Base-by-base conservation (phyloP, 2,888 invertebrate genomes). In the Ichneumoninae sp. region DNA sequence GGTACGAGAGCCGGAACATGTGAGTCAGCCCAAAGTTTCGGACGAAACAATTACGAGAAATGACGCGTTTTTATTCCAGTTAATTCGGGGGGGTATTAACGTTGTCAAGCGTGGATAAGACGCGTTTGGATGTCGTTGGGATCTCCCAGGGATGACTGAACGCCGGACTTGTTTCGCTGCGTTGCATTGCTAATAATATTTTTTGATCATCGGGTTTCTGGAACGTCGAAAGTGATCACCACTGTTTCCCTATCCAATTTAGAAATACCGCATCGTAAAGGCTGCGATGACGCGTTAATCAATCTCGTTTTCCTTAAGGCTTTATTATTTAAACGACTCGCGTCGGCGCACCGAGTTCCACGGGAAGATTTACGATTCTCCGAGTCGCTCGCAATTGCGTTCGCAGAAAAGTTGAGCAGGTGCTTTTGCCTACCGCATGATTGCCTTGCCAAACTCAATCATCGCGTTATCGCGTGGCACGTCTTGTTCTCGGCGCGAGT, bases 401-500 rank as follows among this genome's bases (percentile, higher is more conserved):
- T 57, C 57, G 13, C 22, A 26, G 57, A 57, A 57, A 57, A 57
- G 26, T 22, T 26, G 22, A 57, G 22, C 57, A 57, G 57, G 57
- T 57, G 57, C 57, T 26, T 10, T 40, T 40, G 22, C 10, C 57
- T 57, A 57, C 57, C 57, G 4, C 13, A 8, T 57, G 57, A 57
- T 57, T 57, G 57, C 57, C 26, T 57, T 26, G 57, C 57, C 57
- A 57, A n/a, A 52, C 57, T 57, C 57, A 57, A 57, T 57, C 26
- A 57, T 57, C 57, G 22, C 26, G 22, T 26, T 57, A 57, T 57
- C 57, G 22, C 22, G 22, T 26, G 22, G 22, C 26, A 7, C 10
- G 57, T 26, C 57, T 57, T 57, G 22, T 57, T 57, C 57, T 22
- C 22, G 10, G 22, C 22, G 26, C 57, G 57, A 57, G 13, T 26